Evolutionary conservation across 2,888 invertebrate species (phyloP), one percentile per base, ranked within the genome.

Genomic region (Glyphotaelius pellucidus): DNA sequence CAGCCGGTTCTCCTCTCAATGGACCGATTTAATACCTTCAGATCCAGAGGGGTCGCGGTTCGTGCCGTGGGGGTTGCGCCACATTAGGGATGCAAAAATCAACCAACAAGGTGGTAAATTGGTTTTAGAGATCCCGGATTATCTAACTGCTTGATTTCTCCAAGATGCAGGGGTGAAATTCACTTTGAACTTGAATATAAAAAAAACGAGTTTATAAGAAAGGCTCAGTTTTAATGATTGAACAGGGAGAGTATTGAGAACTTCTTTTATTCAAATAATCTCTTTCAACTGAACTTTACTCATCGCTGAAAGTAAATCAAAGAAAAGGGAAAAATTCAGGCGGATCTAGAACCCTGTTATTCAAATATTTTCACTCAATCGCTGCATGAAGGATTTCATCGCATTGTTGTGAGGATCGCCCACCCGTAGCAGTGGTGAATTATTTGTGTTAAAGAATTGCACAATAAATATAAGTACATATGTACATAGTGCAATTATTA

Each of bases 61-160:
- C 25, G 25, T 67, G 67, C 67, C 25, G 67, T 25, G 83, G 83
- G 83, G 83, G 83, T n/a, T 83, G 83, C 31, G 35, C 83, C 83
- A 38, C 83, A 83, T 83, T 83, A 83, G 83, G 83, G 83, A 38
- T 83, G 83, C 83, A 89, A 89, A 67, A 89, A 89, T 89, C 47
- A 89, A 89, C 89, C 89, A 89, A 89, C 89, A 79, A 79, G 89
- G 79, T 42, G 67, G 47, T 67, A 89, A 89, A 89, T 89, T 89
- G 89, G 67, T 89, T 89, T 89, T 67, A 42, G 89, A 31, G 67
- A 89, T 52, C 89, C 15, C 35, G 89, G 80, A 89, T 89, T 89
- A 89, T 89, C 89, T 67, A 89, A 89, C 89, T 89, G 31, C 89
- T 89, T 89, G 89, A 89, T 89, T 83, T 35, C 25, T 67, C 67